phyloP scores from a whole-genome alignment of 2,888 invertebrate species.

The Synergus japonicus region DNA sequence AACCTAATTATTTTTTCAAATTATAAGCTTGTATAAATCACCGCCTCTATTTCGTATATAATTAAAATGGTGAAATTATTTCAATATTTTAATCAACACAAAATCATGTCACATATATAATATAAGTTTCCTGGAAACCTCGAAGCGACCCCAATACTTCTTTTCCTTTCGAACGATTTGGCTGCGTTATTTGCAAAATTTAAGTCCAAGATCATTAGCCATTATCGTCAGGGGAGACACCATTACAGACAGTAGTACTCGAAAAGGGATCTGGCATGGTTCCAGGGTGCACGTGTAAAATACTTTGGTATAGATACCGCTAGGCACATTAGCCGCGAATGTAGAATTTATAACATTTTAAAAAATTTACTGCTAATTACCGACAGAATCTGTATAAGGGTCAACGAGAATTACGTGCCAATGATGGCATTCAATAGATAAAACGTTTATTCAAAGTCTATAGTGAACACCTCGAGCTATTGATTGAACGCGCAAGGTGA shows the following conservation, averaged over 20 bases:
- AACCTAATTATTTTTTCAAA: no score
- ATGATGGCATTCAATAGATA: conserved; percentile 22
- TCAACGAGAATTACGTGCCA: neutral
- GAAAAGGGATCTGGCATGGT: conserved; percentile 18
- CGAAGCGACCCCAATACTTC: neutral
- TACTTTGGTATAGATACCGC: conserved; percentile 17
- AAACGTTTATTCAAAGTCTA: neutral
- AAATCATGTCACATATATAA: no score
- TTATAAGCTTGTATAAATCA: no score
- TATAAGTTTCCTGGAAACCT: neutral
- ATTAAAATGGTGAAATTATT: no score
- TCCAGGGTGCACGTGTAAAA: conserved; percentile 19
- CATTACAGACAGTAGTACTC: neutral
- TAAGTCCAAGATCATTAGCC: conserved; percentile 34
- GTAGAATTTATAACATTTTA: conserved; percentile 29
- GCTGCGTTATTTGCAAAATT: conserved; percentile 14
- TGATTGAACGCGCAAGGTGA: conserved; percentile 5
- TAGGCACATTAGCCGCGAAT: conserved; percentile 22
- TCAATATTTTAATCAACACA: no score
- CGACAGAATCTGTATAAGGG: conserved; percentile 4
- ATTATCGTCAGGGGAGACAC: conserved; percentile 19
- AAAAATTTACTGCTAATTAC: conserved; percentile 39
- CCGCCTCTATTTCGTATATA: no score
- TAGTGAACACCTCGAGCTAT: conserved; percentile 19
- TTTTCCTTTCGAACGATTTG: neutral